Evolutionary conservation across 1,140 invertebrate genomes (phyloP), one percentile per base, ranked within the genome.

Genomic region (Leucophenga varia): DNA sequence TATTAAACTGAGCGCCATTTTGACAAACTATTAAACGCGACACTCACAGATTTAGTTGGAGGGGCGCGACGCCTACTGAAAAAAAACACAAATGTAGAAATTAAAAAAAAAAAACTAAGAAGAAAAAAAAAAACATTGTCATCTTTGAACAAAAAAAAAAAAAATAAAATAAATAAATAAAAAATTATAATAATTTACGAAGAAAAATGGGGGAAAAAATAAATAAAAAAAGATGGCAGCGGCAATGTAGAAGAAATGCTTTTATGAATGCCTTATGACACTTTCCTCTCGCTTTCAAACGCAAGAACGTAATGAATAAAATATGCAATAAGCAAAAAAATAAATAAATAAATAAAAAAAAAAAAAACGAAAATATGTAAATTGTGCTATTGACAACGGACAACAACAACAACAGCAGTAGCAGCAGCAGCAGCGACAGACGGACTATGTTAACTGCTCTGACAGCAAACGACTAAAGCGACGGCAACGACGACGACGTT

Each of bases 311-410:
- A 64, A 64, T 64, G 61, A 64, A 64, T 64, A 64, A 64, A 64
- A 61, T 64, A 64, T 64, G 61, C 57, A 65, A 64, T 64, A 65
- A 65, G 55, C 61, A 59, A 54, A 57, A 64, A 65, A 54, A 52
- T n/a, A n/a, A n/a, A n/a, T n/a, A 64, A 64, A 61, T 64, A 64
- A 65, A 57, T 54, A 65, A 64, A 65, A 65, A 65, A 51, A 57
- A 59, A 54, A 57, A 64, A 65, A 54, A 52, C 54, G 52, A 57
- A 61, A 64, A 57, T 64, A 64, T 64, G 61, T 57, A 64, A 64
- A 64, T 64, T 64, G 54, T 57, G 47, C 60, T 60, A 61, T 43
- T 34, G 12, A 6, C 37, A n/a, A 41, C 36, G 25, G n/a, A 31
- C 12, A 19, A 35, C 30, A 12, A 25, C 34, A 7, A 18, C 46